These are phyloP conservation scores for Chironomus tepperi DNA, from an alignment of 1,140 invertebrate species.

Conservation along the genomic window DNA sequence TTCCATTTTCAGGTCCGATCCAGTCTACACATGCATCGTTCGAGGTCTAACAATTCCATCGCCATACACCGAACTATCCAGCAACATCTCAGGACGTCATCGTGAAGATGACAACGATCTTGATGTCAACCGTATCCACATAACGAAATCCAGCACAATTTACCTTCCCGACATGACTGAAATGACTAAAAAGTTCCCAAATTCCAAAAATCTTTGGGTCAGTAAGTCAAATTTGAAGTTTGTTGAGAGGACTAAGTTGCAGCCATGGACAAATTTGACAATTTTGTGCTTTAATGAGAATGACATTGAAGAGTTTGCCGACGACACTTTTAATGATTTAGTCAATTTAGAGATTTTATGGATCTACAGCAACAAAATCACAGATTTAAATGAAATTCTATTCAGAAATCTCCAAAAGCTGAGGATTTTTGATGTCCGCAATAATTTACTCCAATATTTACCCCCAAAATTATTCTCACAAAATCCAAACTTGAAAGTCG, in stretches of 20 bases:
- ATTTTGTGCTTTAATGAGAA: neutral
- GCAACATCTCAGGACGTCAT: neutral
- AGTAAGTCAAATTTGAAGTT: neutral
- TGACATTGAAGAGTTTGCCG: neutral
- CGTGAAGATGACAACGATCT: neutral
- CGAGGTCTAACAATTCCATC: neutral
- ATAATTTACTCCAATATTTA: neutral
- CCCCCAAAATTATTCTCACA: neutral
- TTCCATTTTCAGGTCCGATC: neutral
- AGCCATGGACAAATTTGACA: neutral
- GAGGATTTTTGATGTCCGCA: neutral
- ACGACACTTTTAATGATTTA: neutral
- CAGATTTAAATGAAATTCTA: neutral
- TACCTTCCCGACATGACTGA: neutral
- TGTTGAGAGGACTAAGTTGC: neutral
- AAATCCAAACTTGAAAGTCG: neutral
- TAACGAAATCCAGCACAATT: neutral
- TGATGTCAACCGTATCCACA: neutral
- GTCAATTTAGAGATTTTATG: neutral
- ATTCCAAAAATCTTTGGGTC: neutral
- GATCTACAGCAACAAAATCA: neutral
- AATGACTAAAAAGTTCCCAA: neutral
- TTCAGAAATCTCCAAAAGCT: neutral
- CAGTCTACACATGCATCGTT: neutral
- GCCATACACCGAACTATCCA: neutral